A percentile compares a stretch with the other conserved stretches of the same genome.
These are phyloP conservation scores for Cassiopea xamachana DNA, from an alignment of 30 jellyfish, hydroid and myxozoan genomes.

Conservation along the genomic window DNA sequence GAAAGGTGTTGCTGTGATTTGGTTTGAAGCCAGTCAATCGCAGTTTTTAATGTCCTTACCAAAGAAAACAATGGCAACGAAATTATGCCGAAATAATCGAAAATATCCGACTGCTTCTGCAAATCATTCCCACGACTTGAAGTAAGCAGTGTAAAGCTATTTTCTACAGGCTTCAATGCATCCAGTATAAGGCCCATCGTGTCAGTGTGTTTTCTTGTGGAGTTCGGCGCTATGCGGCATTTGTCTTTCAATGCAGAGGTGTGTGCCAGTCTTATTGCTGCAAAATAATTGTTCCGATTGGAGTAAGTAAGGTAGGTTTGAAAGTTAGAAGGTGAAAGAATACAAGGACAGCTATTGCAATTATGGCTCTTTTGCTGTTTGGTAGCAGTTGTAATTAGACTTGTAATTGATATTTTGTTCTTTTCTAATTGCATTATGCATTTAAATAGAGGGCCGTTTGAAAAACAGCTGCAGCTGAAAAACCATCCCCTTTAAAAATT, in stretches of 20 bases:
- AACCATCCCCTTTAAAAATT: no score
- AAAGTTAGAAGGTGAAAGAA: no score
- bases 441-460: no score
- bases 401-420: no score
- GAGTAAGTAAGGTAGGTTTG: no score
- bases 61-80: constrained; percentile 27
- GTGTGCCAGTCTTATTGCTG: constrained; percentile 48
- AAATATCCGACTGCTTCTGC: background rate
- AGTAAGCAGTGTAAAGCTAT: constrained; percentile 4
- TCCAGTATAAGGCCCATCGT: constrained; percentile 43
- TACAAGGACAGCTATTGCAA: no score
- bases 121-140: constrained; percentile 16
- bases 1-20: constrained; percentile 72
- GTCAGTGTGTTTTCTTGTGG: constrained; percentile 36
- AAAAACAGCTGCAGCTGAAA: no score
- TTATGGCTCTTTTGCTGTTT: no score
- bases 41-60: constrained; percentile 13
- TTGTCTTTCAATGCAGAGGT: constrained; percentile 56
- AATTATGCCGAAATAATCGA: background rate
- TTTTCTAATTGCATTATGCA: no score
- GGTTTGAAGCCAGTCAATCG: constrained; percentile 62
- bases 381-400: no score
- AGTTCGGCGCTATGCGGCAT: constrained; percentile 39
- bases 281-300: no score
- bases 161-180: constrained; percentile 27